Conservation (phyloP, 2,797 vertebrate genomes). For the Typhlichthys eigenmanni region DNA sequence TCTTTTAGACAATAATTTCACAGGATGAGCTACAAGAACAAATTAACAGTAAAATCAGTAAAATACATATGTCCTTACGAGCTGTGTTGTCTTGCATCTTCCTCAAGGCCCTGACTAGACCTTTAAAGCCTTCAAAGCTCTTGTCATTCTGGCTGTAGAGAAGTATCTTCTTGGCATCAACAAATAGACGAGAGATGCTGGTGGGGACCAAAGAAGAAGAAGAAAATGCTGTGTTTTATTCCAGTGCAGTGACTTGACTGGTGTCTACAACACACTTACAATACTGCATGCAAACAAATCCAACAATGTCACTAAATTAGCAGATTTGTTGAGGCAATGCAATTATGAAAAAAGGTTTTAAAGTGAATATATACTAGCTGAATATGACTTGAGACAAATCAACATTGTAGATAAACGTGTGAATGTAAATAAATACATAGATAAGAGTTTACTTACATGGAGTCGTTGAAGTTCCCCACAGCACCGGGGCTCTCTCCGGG, state of each 20-base stretch:
- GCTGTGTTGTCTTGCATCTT: conserved; percentile 80
- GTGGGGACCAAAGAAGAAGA: conserved; percentile 7
- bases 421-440: background rate
- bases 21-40: conserved; percentile 1
- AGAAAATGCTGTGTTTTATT: too few species aligned
- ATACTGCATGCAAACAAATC: too few species aligned
- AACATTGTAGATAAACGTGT: background rate
- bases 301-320: too few species aligned
- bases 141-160: conserved; percentile 89
- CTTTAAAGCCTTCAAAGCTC: conserved; percentile 86
- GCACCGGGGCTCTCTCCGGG: conserved; percentile 89
- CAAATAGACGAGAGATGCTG: conserved; percentile 92
- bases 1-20: background rate
- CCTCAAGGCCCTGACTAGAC: conserved; percentile 82
- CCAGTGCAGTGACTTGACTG: too few species aligned
- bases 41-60: background rate
- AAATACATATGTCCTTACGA: conserved; percentile 71
- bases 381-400: too few species aligned
- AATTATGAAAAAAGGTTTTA: too few species aligned
- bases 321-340: too few species aligned
- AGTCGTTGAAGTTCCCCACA: conserved; percentile 92
- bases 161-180: conserved; percentile 89
- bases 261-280: too few species aligned
- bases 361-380: too few species aligned
- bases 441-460: conserved; percentile 82